Evolutionary conservation across 2,888 invertebrate species (phyloP), one percentile per base, ranked within the genome.

Genomic region (Brachypterus glaber): DNA sequence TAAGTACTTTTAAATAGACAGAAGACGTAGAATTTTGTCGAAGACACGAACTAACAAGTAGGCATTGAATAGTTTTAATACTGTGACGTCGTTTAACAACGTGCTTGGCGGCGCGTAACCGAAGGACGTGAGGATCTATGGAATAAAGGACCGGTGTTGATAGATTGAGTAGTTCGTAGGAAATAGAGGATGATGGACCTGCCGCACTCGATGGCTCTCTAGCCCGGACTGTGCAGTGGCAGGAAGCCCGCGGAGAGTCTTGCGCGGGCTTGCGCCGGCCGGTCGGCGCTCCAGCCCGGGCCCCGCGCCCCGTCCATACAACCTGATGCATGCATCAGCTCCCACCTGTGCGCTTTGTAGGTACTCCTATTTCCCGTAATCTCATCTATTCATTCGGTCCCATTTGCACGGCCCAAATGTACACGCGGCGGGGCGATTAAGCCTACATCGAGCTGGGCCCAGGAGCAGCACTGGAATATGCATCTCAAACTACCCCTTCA

Each of bases 181-280:
- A 59, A 59, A 54, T 48, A 48, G 49, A 51, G 57, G 58, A 62
- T 58, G 56, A n/a, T 58, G 58, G 74, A 74, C 55, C 74, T n/a
- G 64, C 75, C 74, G 75, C 60, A 75, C 71, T 69, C 69, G 62
- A 48, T 70, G 70, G 60, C 68, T 72, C 49, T 68, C 70, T 52
- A 73, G 67, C 60, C 74, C 62, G 72, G 70, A 51, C 72, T 67
- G 48, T 71, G 66, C 45, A 40, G 46, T 40, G 44, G 46, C 34
- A 35, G 35, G 47, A 39, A n/a, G 43, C 44, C 42, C 31, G 17
- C 37, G 31, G 30, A 37, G 21, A 31, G 27, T 33, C 16, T 26
- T 33, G 8, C 26, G 25, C 36, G 40, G 40, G 30, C 47, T 42
- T 49, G 50, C 49, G 49, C 44, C n/a, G n/a, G n/a, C 12, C 38